Base-by-base conservation (phyloP, 2,797 vertebrate species). In the Dryobates pubescens region DNA sequence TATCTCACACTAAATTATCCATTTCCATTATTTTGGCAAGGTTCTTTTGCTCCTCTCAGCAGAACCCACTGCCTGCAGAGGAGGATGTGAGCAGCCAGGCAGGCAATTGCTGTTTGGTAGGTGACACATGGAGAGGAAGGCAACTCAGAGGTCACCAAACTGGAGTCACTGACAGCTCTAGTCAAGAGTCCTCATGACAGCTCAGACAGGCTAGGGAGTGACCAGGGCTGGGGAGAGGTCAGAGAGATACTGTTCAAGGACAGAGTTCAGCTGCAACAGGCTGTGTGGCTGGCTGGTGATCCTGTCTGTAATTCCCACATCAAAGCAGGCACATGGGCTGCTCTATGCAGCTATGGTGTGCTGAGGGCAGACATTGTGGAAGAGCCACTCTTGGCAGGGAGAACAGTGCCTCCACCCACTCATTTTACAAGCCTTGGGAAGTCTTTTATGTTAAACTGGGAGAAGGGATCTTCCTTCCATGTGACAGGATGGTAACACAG, bases 1-100 rank as follows among this genome's bases (percentile, higher is more conserved):
- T 22, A 54, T 72, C 45, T 85, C 67, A 79, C 57, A 47, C 20
- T 89, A 89, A 85, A 94, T 94, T 82, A 86, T 58, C 54, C 54
- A 32, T 43, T 94, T 88, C 57, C 45, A 51, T 83, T 30, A 61
- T 73, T 93, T 67, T 1, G 2, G 51, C 5, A 4, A 70, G 17
- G 22, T 10, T 91, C 93, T 88, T 88, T 78, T 1, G 0, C 82
- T 67, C 27, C 57, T 47, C 17, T 78, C 82, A 83, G 57, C 76
- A 86, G 70, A 94, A 83, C n/a, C 13, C 2, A 1, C 34, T 47
- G 65, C 29, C 74, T 85, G 72, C 72, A 80, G 64, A 73, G 73
- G 45, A 88, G 68, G 27, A 67, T 3, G 2, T 15, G 30, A 80
- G 56, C 9, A 8, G 26, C 34, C 26, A 51, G 62, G 67, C 61